Evolutionary conservation across 2,113 vertebrate species (phyloP), one percentile per base, ranked within the genome.

Genomic region (Chaetodon trifascialis): DNA sequence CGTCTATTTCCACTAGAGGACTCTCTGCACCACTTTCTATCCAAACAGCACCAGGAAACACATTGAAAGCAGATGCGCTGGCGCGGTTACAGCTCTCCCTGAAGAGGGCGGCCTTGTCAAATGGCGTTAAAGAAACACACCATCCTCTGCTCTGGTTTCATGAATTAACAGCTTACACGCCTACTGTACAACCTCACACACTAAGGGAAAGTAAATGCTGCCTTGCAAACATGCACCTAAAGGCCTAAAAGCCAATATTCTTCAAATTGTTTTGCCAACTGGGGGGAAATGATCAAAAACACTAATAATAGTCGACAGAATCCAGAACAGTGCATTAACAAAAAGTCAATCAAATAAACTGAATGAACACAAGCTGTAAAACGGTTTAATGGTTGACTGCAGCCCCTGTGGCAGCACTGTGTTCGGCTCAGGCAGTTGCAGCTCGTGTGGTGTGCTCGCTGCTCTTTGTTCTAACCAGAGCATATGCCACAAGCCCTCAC

Each of bases 381-480:
- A 71, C 11, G n/a, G 86, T 78, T 89, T 83, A 83, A 79, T 68
- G 76, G 83, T 47, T 52, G 72, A 58, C 36, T 89, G 69, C 69
- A 74, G 84, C 68, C 80, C 73, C 76, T 68, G 88, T 87, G 73
- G 82, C 82, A 72, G 79, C 47, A 6, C 72, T 46, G 80, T 12
- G 36, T 72, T 86, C 11, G 7, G 69, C 80, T 81, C 72, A 55
- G 65, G 72, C 87, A 23, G 77, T 73, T 49, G 52, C 7, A 73
- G 68, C 66, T 75, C 21, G 69, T 85, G 86, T 64, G 81, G 72
- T 80, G 76, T 70, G 79, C 73, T 90, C 38, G 30, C 85, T 84
- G 80, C 82, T 94, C 88, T 94, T 94, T 94, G 89, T 91, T 92
- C 92, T 86, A 89, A 92, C 82, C 85, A 90, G 91, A 92, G 91